Base-by-base conservation (phyloP, 30 jellyfish, hydroid and myxozoan species). In the Catostylus mosaicus region DNA sequence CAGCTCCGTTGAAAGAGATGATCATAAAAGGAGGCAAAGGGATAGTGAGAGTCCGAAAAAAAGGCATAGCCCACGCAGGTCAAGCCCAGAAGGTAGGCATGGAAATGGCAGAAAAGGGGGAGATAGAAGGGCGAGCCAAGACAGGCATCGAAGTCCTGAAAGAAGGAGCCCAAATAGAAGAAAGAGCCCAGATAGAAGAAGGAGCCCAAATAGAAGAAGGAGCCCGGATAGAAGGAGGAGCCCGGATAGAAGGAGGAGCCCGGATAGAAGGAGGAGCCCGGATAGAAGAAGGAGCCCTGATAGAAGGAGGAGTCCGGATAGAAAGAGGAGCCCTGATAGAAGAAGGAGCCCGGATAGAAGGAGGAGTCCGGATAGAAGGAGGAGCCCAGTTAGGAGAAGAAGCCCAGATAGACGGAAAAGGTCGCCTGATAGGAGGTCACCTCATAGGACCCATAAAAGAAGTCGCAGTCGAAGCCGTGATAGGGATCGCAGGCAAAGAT, bases 401-500 rank as follows among this genome's bases (percentile, higher is more conserved):
- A 67, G 85, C 35, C 81, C 81, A 18, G 82, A 71, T 23, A 61
- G 95, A 43, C 29, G 79, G 12, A 65, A 67, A 37, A 73, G 89
- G 23, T 71, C 78, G 1, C 84, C 85, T 35, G 92, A 82, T 40
- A 51, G 71, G 65, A 82, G 78, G 30, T 69, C 89, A 0, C 96
- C 96, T 5, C 77, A 50, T 22, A 61, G 89, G 70, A 60, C 26
- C 66, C 30, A 75, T 22, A 54, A 77, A 52, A 86, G 96, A 66
- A 67, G 81, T 63, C 88, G 96, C 1, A 87, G 96, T 70, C 73
- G 83, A 34, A 68, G 90, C 54, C 50, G 84, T 31, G 93, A 83
- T 24, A 36, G 87, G 45, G 73, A 38, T 18, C 52, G 82, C 1
- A 70, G 93, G 63, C 64, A 73, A 20, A 59, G 86, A 59, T 62